Base-by-base conservation (phyloP, 2,888 invertebrate species). In the Tetragonula carbonaria region DNA sequence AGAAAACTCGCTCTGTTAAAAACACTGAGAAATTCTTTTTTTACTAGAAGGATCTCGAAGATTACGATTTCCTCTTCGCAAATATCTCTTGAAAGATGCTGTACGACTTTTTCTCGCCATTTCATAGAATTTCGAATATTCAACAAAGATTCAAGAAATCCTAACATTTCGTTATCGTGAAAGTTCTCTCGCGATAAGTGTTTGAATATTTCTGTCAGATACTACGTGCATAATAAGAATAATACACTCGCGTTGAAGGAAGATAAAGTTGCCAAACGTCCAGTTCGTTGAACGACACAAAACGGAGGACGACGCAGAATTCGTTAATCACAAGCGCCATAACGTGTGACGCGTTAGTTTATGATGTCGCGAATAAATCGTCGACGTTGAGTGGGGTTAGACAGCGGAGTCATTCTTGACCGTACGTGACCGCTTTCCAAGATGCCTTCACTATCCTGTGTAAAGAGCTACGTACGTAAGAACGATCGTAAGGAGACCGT, bases 311-410 rank as follows among this genome's bases (percentile, higher is more conserved):
- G 78, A 73, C 13, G 23, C 85, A 78, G 77, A 66, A 88, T 88
- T 87, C 90, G 89, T 91, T 91, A 91, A 91, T 92, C 92, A 90
- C 90, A 81, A 85, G 86, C 80, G 84, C 81, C 88, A 86, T 87
- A 88, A 90, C 87, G 87, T 79, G 73, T 72, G 84, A 83, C 87
- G 88, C 85, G 88, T 87, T 86, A 87, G 77, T 88, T 88, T 84
- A 85, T 87, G 87, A 78, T 83, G 87, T 89, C 87, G 85, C 89
- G 89, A 92, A 91, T 92, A 91, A 91, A 92, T 92, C 91, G 91
- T 90, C 85, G 75, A 86, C 88, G 87, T 88, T 83, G 90, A 91
- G 90, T 87, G 87, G 87, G 87, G 86, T 85, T 84, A 72, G 82
- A 85, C 78, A 85, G 88, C 78, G 82, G 75, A 89, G 90, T 90